These are phyloP conservation scores for Papilio dardanus DNA, from an alignment of 1,140 invertebrate species.

Conservation along the genomic window DNA sequence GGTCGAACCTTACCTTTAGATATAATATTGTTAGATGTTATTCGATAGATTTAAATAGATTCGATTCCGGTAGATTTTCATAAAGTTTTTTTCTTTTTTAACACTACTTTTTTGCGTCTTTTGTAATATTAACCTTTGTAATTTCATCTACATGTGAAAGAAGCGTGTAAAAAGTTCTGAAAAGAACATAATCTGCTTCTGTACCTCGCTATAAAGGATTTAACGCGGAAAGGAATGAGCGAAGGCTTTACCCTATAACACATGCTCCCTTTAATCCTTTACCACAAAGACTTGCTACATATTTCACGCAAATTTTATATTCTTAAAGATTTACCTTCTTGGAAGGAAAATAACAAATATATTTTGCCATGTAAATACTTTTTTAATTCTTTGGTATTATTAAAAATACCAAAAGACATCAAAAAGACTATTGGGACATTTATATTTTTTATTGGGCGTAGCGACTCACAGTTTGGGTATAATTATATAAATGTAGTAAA, in stretches of 20 bases:
- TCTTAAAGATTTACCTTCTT: not conserved
- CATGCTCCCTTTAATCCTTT: not conserved
- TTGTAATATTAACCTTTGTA: not conserved
- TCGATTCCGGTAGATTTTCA: no score
- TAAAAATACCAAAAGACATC: no score
- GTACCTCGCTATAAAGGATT: not conserved
- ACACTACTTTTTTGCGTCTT: not conserved
- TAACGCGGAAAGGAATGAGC: not conserved
- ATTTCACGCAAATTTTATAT: not conserved
- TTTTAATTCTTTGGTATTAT: no score
- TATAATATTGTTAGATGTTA: no score
- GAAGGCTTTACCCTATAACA: not conserved
- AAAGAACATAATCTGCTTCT: conserved; percentile 1
- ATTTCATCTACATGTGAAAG: not conserved
- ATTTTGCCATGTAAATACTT: not conserved
- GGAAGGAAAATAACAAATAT: not conserved
- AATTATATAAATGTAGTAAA: not conserved
- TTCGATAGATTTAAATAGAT: no score
- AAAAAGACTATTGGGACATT: no score
- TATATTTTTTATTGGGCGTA: not conserved
- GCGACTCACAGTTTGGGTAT: no score
- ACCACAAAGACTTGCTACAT: not conserved
- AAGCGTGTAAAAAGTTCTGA: not conserved
- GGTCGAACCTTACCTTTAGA: no score
- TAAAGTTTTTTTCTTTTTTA: no score